phyloP scores from a whole-genome alignment of 2,888 invertebrate genomes.

The Thecophora atra region DNA sequence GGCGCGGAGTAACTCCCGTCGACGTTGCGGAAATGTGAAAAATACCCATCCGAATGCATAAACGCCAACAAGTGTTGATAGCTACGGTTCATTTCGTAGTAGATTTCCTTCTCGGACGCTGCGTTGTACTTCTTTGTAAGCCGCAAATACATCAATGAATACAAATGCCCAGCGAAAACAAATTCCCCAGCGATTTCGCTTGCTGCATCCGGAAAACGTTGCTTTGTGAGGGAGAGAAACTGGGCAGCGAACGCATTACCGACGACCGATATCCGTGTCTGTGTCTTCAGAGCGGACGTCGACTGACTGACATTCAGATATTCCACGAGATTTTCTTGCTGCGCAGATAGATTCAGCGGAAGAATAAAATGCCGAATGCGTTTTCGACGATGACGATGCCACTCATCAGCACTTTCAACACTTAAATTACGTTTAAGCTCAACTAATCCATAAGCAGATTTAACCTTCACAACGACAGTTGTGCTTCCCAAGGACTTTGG shows the following conservation, averaged over 20 bases:
- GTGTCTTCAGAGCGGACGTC: slow-evolving; percentile 67
- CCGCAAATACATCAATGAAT: slow-evolving; percentile 86
- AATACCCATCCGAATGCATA: slow-evolving; percentile 87
- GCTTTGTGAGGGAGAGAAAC: slow-evolving; percentile 72
- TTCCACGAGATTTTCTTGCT: slow-evolving; percentile 22
- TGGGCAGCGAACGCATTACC: background rate
- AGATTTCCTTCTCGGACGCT: slow-evolving; percentile 78
- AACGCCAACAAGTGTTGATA: slow-evolving; percentile 89
- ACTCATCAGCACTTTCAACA: background rate
- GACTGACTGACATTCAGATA: slow-evolving; percentile 7
- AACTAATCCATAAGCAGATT: background rate
- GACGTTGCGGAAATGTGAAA: slow-evolving; percentile 84
- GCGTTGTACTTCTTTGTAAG: slow-evolving; percentile 85
- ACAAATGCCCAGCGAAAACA: slow-evolving; percentile 90
- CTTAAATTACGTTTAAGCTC: background rate
- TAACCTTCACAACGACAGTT: background rate
- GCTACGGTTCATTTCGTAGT: slow-evolving; percentile 84
- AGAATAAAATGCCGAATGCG: slow-evolving; percentile 77
- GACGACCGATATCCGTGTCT: slow-evolving; percentile 69
- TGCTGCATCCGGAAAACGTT: slow-evolving; percentile 67
- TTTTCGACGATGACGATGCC: background rate
- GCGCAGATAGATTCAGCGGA: slow-evolving; percentile 75
- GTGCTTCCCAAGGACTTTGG: background rate
- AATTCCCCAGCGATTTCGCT: slow-evolving; percentile 92
- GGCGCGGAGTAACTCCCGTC: slow-evolving; percentile 88